Evolutionary conservation across 1,140 invertebrate genomes (phyloP).

Genomic region (Oryctes rhinoceros): DNA sequence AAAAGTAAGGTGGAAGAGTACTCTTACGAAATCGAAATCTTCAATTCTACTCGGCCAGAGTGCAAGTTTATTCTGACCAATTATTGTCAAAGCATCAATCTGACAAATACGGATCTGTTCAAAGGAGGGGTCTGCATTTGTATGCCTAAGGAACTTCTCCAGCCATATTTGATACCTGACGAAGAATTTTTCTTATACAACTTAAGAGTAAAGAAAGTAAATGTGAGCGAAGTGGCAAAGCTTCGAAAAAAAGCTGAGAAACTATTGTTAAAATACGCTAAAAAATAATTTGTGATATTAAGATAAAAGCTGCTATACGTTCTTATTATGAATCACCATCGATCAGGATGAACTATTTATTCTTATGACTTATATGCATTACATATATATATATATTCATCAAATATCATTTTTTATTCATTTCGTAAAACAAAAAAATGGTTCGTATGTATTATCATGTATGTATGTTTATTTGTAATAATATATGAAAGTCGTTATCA

Average conservation of each 20-base stretch:
- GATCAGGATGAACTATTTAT: too few species aligned
- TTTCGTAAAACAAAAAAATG: too few species aligned
- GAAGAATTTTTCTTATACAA: background rate
- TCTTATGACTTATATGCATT: too few species aligned
- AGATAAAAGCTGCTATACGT: too few species aligned
- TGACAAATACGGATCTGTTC: slow-evolving; percentile 12
- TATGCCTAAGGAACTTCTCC: background rate
- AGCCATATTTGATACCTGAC: background rate
- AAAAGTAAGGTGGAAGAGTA: slow-evolving; percentile 3
- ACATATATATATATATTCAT: too few species aligned
- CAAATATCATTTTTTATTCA: too few species aligned
- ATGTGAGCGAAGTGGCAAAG: background rate
- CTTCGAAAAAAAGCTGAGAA: background rate
- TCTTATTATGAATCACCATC: too few species aligned
- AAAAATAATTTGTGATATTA: background rate
- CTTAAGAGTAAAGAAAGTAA: background rate
- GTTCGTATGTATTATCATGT: too few species aligned
- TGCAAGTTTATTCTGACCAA: slow-evolving; percentile 7
- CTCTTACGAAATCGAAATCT: slow-evolving; percentile 37
- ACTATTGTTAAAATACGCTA: background rate
- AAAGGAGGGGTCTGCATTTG: background rate
- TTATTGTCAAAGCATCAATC: slow-evolving; percentile 36
- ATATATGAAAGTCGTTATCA: too few species aligned
- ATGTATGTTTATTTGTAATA: too few species aligned
- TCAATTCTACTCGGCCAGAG: slow-evolving; percentile 15